Percentiles rank a stretch among this genome's conserved stretches.
These are phyloP conservation scores for Hymenopus coronatus DNA, from an alignment of 2,888 invertebrate species.

Conservation along the genomic window DNA sequence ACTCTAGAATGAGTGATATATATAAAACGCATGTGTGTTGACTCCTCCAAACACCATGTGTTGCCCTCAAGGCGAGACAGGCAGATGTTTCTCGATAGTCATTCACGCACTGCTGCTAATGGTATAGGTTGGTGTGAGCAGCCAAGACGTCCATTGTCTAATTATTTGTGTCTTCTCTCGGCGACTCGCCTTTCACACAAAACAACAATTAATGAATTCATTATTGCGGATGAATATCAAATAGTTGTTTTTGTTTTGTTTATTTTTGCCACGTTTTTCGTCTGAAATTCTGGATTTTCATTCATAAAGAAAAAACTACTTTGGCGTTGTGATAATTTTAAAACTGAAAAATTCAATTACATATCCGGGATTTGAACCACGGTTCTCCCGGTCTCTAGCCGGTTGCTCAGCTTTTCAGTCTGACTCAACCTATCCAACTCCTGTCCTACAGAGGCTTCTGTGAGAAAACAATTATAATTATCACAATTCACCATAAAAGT, in stretches of 20 bases:
- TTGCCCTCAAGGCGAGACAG: neutral
- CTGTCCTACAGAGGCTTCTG: too few species aligned
- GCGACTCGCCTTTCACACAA: neutral
- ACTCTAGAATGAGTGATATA: neutral
- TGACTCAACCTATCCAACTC: too few species aligned
- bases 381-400: too few species aligned
- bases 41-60: slow-evolving; percentile 11
- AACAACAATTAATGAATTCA: neutral
- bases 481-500: too few species aligned
- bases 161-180: neutral
- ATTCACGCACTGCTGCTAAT: neutral
- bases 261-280: too few species aligned
- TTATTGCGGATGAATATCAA: neutral
- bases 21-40: neutral
- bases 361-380: too few species aligned
- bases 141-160: neutral
- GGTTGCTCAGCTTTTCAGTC: too few species aligned
- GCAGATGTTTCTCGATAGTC: slow-evolving; percentile 11
- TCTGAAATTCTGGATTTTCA: neutral
- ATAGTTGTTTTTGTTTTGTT: neutral
- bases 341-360: too few species aligned
- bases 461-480: too few species aligned
- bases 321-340: too few species aligned
- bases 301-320: neutral
- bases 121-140: neutral